A percentile compares a stretch with the other conserved stretches of the same genome.
Evolutionary conservation across 2,888 invertebrate genomes (phyloP).

Genomic region (Hedychridium roseum): DNA sequence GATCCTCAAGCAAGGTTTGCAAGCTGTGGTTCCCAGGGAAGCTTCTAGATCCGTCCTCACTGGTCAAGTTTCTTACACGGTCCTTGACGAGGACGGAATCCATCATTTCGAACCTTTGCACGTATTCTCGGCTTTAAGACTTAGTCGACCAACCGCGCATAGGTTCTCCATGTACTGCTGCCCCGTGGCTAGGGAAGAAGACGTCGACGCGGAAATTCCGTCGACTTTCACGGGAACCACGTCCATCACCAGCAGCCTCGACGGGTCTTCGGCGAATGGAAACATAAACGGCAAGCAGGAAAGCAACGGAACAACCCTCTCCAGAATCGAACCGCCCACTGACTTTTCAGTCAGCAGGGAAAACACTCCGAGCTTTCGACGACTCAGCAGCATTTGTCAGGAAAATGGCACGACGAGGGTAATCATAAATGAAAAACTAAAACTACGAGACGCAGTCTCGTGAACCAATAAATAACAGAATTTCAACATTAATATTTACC

Average conservation of each 20-base stretch:
- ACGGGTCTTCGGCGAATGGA: conserved; percentile 60
- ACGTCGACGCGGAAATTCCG: conserved; percentile 57
- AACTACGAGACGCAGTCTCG: no score
- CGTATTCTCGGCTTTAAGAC: conserved; percentile 75
- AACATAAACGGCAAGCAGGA: conserved; percentile 45
- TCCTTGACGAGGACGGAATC: conserved; percentile 80
- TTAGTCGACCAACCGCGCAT: conserved; percentile 72
- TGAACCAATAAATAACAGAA: no score
- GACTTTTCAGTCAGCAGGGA: conserved; percentile 62
- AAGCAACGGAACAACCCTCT: conserved; percentile 44
- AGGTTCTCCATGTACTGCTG: conserved; percentile 75
- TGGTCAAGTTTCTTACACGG: conserved; percentile 78
- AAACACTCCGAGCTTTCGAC: conserved; percentile 69
- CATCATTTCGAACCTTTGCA: conserved; percentile 79
- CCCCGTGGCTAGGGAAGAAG: conserved; percentile 67
- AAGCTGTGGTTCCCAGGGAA: conserved; percentile 80
- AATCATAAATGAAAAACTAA: no score
- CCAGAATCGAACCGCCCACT: conserved; percentile 45
- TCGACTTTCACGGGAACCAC: conserved; percentile 48
- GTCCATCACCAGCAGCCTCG: conserved; percentile 61
- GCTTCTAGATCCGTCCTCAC: conserved; percentile 77
- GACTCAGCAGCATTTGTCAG: conserved; percentile 60
- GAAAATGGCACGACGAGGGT: conserved; percentile 40
- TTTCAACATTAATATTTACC: no score
- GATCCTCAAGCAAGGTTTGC: conserved; percentile 77